These are phyloP conservation scores for Lottia gigantea DNA, from an alignment of 2,888 invertebrate species.

Conservation along the genomic window DNA sequence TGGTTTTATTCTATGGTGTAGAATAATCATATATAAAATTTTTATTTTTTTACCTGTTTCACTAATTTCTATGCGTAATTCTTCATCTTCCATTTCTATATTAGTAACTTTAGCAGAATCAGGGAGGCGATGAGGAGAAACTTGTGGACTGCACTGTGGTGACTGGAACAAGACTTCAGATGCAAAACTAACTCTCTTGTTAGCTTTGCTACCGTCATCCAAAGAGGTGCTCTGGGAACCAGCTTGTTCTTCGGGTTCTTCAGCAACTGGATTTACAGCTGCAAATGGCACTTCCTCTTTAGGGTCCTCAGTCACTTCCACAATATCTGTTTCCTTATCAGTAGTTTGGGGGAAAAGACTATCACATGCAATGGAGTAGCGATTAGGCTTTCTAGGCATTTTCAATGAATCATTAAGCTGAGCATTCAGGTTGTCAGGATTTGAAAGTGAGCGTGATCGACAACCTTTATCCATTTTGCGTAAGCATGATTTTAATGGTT, in stretches of 20 bases:
- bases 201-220: conserved; percentile 19
- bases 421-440: conserved; percentile 27
- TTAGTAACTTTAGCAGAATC: neutral
- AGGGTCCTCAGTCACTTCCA: conserved; percentile 34
- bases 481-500: conserved; percentile 61
- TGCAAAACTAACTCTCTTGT: conserved; percentile 65
- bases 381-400: conserved; percentile 43
- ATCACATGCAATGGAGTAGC: conserved; percentile 60
- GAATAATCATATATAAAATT: neutral
- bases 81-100: conserved; percentile 7
- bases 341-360: conserved; percentile 45
- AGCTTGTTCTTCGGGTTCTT: neutral
- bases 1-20: too few relatives aligned
- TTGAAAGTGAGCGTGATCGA: conserved; percentile 51
- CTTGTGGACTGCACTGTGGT: conserved; percentile 47
- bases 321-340: conserved; percentile 24
- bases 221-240: conserved; percentile 12
- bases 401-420: conserved; percentile 31
- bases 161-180: conserved; percentile 66
- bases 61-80: conserved; percentile 2
- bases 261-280: neutral
- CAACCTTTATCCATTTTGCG: conserved; percentile 44
- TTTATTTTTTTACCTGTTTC: neutral
- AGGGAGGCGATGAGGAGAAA: conserved; percentile 34
- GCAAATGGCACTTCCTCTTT: conserved; percentile 20